phyloP scores from a whole-genome alignment of 2,888 invertebrate genomes.

The Pseudolycoriella hygida region DNA sequence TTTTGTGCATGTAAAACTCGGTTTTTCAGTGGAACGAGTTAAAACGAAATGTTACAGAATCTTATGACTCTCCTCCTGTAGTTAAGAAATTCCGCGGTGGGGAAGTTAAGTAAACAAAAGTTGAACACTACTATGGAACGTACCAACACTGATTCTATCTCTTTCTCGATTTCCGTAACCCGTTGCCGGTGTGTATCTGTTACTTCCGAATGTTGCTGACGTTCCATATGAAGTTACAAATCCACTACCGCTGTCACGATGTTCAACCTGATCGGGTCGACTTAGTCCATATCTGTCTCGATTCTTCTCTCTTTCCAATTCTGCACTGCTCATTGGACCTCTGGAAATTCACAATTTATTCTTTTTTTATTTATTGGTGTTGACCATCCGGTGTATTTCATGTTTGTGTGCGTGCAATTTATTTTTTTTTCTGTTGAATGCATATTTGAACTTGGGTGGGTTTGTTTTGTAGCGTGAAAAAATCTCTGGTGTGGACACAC shows the following conservation, averaged over 20 bases:
- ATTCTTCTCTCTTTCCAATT: background rate
- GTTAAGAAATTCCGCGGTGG: too few relatives aligned
- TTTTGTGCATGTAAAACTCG: too few relatives aligned
- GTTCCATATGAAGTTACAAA: background rate
- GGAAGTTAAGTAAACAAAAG: too few relatives aligned
- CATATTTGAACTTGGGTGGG: background rate
- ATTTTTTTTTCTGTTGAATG: background rate
- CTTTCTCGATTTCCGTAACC: background rate
- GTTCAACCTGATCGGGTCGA: conserved; percentile 2
- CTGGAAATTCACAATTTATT: conserved; percentile 4
- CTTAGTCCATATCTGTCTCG: conserved; percentile 1
- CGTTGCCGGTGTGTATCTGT: background rate
- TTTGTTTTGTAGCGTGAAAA: background rate
- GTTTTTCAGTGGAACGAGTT: too few relatives aligned
- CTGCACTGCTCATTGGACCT: background rate
- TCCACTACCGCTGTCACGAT: background rate
- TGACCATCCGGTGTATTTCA: too few relatives aligned
- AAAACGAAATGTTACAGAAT: too few relatives aligned
- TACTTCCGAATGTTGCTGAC: background rate
- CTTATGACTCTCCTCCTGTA: too few relatives aligned
- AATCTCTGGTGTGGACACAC: background rate
- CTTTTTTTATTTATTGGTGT: background rate
- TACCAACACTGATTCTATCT: conserved; percentile 4
- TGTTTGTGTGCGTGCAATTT: too few relatives aligned
- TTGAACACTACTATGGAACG: too few relatives aligned